Base-by-base conservation (phyloP, 1,140 invertebrate species). In the Drosophila murphyi region DNA sequence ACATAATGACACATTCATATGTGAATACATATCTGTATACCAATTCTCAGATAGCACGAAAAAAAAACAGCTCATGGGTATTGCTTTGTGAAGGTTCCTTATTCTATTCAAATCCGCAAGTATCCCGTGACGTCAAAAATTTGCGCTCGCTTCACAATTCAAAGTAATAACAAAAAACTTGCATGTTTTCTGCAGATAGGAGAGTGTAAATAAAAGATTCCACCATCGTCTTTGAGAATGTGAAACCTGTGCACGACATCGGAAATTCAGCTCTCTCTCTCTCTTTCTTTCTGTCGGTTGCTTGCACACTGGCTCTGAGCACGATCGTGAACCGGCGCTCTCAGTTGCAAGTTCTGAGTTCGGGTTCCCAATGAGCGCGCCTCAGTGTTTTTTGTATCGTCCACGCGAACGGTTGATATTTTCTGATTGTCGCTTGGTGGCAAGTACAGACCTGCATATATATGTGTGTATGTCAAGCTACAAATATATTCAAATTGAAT, bases 351-450 rank as follows among this genome's bases (percentile, higher is more conserved):
- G 7, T 12, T 37, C 5, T 20, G n/a, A 37, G 56, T 35, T 20
- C 12, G 6, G 34, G 39, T 39, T 10, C 47, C 8, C 39, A 31
- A 5, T 8, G 20, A 34, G 4, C 28, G 47, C 35, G 2, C 8
- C 10, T 5, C 34, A 73, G 71, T 73, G 32, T 43, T 56, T 20
- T 73, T n/a, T 35, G 12, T 35, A 39, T 61, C 47, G 34, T 39
- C 10, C n/a, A 47, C 12, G 56, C 41, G 64, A 47, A 3, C 34
- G 56, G 71, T 73, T 73, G 56, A 3, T 8, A 37, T n/a, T 12
- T 32, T 4, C 12, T 10, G 10, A 8, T 8, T 34, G 43, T 20
- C 29, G 32, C n/a, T 43, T 43, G 10, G 2, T n/a, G 34, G 34
- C 39, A 57, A 47, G 20, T 20, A 20, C 20, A 20, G n/a, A 32